A percentile compares a stretch with the other conserved stretches of the same genome.
Evolutionary conservation across 2,888 invertebrate species (phyloP).

Genomic region (Drosophila pseudotalamancana): DNA sequence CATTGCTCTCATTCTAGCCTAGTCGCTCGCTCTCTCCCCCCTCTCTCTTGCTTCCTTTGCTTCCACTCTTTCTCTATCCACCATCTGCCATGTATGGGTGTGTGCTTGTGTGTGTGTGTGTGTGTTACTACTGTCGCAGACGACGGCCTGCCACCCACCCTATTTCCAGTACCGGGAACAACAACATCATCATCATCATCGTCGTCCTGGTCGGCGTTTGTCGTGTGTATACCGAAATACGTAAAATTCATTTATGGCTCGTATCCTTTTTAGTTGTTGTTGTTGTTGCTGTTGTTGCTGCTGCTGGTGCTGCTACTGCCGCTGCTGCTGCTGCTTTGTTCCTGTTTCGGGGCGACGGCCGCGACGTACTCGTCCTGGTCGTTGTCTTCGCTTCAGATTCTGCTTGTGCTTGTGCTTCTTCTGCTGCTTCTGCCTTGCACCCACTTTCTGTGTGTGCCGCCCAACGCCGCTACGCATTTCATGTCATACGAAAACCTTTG

Average conservation of each 20-base stretch:
- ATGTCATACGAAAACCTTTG: constrained; percentile 27
- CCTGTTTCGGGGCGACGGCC: constrained; percentile 76
- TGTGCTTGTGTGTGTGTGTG: constrained; percentile 21
- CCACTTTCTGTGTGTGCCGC: too few relatives aligned
- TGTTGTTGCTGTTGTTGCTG: constrained; percentile 20
- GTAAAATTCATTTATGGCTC: constrained; percentile 74
- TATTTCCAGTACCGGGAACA: constrained; percentile 44
- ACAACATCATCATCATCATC: constrained; percentile 35
- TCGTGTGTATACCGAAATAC: constrained; percentile 80
- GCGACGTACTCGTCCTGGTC: constrained; percentile 35
- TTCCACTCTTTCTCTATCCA: constrained; percentile 71
- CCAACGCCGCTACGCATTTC: constrained; percentile 44
- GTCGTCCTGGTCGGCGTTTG: constrained; percentile 63
- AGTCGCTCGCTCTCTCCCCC: neutral
- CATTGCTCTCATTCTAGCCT: constrained; percentile 11
- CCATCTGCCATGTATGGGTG: constrained; percentile 56
- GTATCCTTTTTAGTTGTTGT: constrained; percentile 58
- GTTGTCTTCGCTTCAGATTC: constrained; percentile 23
- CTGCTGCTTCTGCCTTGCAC: neutral
- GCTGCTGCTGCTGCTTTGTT: constrained; percentile 53
- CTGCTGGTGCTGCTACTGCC: constrained; percentile 14
- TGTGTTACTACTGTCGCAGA: constrained; percentile 68
- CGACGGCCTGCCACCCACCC: constrained; percentile 74
- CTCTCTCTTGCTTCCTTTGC: constrained; percentile 23
- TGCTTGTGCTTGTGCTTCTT: constrained; percentile 24